Percentiles rank a stretch among this genome's conserved stretches.
phyloP scores from a whole-genome alignment of 2,797 vertebrate genomes.

The Manis javanica region DNA sequence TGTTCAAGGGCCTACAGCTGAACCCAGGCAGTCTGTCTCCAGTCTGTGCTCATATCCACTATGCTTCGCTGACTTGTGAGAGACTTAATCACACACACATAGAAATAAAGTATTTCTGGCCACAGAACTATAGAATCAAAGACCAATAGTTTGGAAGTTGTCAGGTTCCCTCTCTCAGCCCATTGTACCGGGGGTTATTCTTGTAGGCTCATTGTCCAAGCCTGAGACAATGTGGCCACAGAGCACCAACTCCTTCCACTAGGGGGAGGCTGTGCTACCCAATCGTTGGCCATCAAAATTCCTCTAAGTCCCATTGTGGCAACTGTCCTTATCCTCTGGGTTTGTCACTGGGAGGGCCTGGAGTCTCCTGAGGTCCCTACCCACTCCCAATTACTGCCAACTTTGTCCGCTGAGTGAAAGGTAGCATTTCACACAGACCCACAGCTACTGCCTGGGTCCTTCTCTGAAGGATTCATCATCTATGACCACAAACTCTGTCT shows the following conservation, averaged over 20 bases:
- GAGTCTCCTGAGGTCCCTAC: neutral
- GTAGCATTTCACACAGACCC: neutral
- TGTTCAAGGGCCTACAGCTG: neutral
- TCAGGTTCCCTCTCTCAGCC: neutral
- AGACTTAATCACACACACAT: neutral
- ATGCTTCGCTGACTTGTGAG: neutral
- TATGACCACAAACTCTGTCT: neutral
- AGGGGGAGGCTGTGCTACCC: neutral
- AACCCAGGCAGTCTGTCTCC: neutral
- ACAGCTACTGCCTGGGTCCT: neutral
- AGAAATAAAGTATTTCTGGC: slow-evolving; percentile 12
- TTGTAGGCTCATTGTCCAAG: neutral
- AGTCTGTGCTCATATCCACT: neutral
- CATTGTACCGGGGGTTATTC: neutral
- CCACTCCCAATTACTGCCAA: neutral
- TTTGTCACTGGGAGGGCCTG: neutral
- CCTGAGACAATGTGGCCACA: neutral
- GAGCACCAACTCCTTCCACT: neutral
- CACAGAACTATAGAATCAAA: neutral
- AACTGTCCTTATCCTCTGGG: neutral
- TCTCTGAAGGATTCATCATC: neutral
- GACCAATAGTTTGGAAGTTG: neutral
- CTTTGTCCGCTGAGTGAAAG: neutral
- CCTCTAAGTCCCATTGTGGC: neutral
- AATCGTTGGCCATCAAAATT: neutral